Base-by-base conservation (phyloP, 1,140 invertebrate species). In the Zaprionus ghesquierei region DNA sequence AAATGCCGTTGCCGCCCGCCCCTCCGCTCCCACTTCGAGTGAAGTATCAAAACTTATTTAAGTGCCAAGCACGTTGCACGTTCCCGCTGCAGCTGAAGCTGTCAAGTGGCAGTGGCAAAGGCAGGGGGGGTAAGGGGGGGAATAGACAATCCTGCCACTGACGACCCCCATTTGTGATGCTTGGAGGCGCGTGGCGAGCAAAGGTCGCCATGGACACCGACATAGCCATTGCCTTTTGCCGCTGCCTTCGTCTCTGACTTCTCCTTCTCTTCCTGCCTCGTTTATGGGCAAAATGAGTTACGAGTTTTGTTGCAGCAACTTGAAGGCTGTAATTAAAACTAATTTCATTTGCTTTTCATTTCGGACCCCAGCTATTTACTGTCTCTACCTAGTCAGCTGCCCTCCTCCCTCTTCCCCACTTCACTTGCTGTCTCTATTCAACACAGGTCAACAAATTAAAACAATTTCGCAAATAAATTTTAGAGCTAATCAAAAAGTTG, bases 301-400 rank as follows among this genome's bases (percentile, higher is more conserved):
- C 79, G 84, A 87, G 76, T 70, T 79, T 73, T 77, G 77, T 70
- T 87, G 76, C 82, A 75, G 75, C 84, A 77, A 89, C 79, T 87
- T 89, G 79, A 84, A 71, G 79, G 66, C 73, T 79, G 85, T 87
- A 89, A 87, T 87, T 89, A 89, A 89, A 87, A 89, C 85, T 84
- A 89, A 87, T 87, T 87, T 87, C 80, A 89, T 87, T 87, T 89
- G 77, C 79, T 75, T 80, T 87, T 69, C 75, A 63, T 69, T 75
- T 68, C 63, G 50, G 27, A 18, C 53, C 27, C 15, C 29, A 65
- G 22, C 33, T 44, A 51, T 84, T 82, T 63, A 63, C 79, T 75
- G 69, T 71, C 58, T 13, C 33, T 29, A n/a, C 35, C 31, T 33
- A 56, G 27, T 56, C 35, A 44, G 41, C 18, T 35, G 41, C 13